Conservation (phyloP, 2,113 vertebrate species). For the Tretioscincus oriximinensis region DNA sequence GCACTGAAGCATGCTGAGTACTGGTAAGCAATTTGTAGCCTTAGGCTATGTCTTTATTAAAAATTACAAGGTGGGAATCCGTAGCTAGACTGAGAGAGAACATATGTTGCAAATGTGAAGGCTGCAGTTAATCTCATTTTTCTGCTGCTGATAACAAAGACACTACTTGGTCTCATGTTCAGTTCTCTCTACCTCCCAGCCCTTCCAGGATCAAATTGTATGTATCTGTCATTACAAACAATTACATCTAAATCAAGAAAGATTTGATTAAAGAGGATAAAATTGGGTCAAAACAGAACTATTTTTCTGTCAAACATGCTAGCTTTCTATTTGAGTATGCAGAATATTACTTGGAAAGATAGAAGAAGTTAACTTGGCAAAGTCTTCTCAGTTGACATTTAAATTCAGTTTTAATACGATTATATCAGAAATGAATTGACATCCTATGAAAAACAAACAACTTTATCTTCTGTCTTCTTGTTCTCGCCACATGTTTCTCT, state of each 20-base stretch:
- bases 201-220: conserved; percentile 53
- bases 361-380: conserved; percentile 53
- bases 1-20: conserved; percentile 66
- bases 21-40: conserved; percentile 67
- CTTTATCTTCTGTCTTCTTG: conserved; percentile 21
- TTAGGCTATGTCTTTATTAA: conserved; percentile 66
- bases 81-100: conserved; percentile 49
- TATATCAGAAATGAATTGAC: conserved; percentile 53
- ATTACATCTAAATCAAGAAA: conserved; percentile 62
- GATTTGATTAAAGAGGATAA: conserved; percentile 64
- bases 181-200: neutral
- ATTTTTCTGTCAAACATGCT: neutral
- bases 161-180: conserved; percentile 31
- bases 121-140: conserved; percentile 60
- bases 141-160: conserved; percentile 59
- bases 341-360: conserved; percentile 51
- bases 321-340: conserved; percentile 34
- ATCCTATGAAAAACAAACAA: conserved; percentile 48
- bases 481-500: neutral
- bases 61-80: conserved; percentile 68
- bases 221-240: conserved; percentile 57
- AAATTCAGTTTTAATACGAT: conserved; percentile 67
- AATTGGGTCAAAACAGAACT: conserved; percentile 49
- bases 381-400: conserved; percentile 56
- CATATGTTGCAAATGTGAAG: conserved; percentile 58